These are phyloP conservation scores for Heterotis niloticus DNA, from an alignment of 2,113 vertebrate genomes.

Conservation along the genomic window DNA sequence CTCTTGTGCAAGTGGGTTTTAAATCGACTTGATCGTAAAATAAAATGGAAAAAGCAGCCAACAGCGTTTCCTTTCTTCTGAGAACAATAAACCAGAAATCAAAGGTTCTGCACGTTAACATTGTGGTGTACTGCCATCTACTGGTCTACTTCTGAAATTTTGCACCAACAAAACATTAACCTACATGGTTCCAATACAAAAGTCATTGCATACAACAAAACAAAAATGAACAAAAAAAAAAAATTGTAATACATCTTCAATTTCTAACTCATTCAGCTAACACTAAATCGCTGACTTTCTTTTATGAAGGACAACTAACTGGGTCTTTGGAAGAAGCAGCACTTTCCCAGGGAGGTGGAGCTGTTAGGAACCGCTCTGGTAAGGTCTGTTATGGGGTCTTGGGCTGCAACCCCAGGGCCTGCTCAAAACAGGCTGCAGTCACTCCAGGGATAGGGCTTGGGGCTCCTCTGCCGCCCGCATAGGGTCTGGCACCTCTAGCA, in stretches of 20 bases:
- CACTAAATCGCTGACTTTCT: conserved; percentile 25
- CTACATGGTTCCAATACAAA: neutral
- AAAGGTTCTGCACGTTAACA: conserved; percentile 23
- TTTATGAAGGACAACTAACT: conserved; percentile 27
- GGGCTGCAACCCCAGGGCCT: no score
- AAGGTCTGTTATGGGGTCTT: no score
- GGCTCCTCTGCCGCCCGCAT: neutral
- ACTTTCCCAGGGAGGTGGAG: conserved; percentile 5
- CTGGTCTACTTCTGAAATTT: conserved; percentile 35
- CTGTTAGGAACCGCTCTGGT: conserved; percentile 5
- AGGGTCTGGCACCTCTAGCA: neutral
- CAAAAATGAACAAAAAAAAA: neutral
- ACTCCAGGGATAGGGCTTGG: no score
- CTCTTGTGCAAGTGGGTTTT: neutral
- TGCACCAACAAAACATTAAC: neutral
- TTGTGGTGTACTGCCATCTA: conserved; percentile 54
- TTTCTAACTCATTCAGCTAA: neutral
- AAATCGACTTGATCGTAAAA: neutral
- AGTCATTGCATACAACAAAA: neutral
- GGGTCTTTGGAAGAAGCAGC: neutral
- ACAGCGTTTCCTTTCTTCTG: neutral
- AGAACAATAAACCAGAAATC: neutral
- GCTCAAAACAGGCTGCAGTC: no score
- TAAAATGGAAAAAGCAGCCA: conserved; percentile 15
- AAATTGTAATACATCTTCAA: neutral